A percentile compares a stretch with the other conserved stretches of the same genome.
Conservation (phyloP, 2,888 invertebrate species). For the Eurytoma californica region DNA sequence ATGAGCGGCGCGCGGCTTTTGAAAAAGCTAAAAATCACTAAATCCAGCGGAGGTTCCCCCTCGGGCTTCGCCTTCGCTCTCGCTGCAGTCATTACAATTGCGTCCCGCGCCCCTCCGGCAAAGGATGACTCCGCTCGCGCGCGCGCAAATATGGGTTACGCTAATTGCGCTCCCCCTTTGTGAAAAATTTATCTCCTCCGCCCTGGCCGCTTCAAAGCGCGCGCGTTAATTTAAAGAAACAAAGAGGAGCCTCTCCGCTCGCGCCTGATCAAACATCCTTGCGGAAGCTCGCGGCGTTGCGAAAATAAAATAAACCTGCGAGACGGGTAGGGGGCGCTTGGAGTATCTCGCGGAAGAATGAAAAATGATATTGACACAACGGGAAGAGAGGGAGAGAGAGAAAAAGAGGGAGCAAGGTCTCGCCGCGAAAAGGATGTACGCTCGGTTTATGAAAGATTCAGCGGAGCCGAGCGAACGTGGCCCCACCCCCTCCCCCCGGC, state of each 20-base stretch:
- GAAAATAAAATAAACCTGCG: slow-evolving; percentile 20
- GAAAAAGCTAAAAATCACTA: too few relatives aligned
- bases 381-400: not conserved
- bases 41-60: too few relatives aligned
- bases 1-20: too few relatives aligned
- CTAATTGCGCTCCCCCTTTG: slow-evolving; percentile 47
- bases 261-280: slow-evolving; percentile 50
- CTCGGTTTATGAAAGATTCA: slow-evolving; percentile 67
- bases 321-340: not conserved
- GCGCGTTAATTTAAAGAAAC: slow-evolving; percentile 50
- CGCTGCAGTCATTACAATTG: too few relatives aligned
- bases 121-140: slow-evolving; percentile 38
- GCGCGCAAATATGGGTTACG: slow-evolving; percentile 48
- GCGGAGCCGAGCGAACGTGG: slow-evolving; percentile 50
- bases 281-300: slow-evolving; percentile 27
- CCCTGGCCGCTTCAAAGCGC: not conserved
- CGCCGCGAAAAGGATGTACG: slow-evolving; percentile 47
- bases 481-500: slow-evolving; percentile 18
- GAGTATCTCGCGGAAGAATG: slow-evolving; percentile 32
- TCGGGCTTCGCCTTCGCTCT: too few relatives aligned
- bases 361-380: slow-evolving; percentile 53
- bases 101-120: too few relatives aligned
- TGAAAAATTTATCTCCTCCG: slow-evolving; percentile 44
- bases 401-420: not conserved
- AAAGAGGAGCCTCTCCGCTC: slow-evolving; percentile 37